Evolutionary conservation across 2,113 vertebrate genomes (phyloP), one percentile per base, ranked within the genome.

Genomic region (Gopherus evgoodei): DNA sequence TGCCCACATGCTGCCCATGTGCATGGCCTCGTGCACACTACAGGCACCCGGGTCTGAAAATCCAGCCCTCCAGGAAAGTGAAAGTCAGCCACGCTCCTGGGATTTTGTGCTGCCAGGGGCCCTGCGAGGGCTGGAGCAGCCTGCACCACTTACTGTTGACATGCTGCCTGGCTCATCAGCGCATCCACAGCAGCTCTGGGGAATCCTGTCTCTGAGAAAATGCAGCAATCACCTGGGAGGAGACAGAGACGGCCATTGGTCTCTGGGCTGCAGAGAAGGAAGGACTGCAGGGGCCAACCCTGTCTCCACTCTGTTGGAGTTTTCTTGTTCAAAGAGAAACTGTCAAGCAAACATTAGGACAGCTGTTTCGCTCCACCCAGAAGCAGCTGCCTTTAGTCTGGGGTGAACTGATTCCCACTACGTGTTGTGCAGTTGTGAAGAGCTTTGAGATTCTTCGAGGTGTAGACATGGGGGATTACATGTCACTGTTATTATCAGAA

Each of bases 161-260:
- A 97, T 97, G 90, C 86, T 88, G 81, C 13, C 38, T 59, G 3
- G 53, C 50, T 19, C 0, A n/a, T 96, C 94, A 96, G 84, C 1
- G 2, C 92, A 90, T 95, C 83, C 11, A 47, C 9, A 7, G 75
- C 42, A 14, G 24, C 22, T 27, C 42, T 27, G 95, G 95, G 62
- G 54, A 11, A 57, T 92, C 62, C 57, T 87, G 11, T 87, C 86
- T 85, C 81, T 94, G 87, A 92, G 47, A 89, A 62, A 44, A 10
- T 4, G 25, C n/a, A 22, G 89, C 75, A 59, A 79, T 92, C 85
- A 85, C 97, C 97, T 96, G 92, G 79, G 90, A 90, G 72, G 92
- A 94, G 91, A 91, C 95, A 25, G 42, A 47, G 47, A 27, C 25
- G 8, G 21, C 75, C 44, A 47, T 22, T 78, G 42, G 42, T 47